Base-by-base conservation (phyloP, 2,113 vertebrate species). In the Peromyscus californicus region DNA sequence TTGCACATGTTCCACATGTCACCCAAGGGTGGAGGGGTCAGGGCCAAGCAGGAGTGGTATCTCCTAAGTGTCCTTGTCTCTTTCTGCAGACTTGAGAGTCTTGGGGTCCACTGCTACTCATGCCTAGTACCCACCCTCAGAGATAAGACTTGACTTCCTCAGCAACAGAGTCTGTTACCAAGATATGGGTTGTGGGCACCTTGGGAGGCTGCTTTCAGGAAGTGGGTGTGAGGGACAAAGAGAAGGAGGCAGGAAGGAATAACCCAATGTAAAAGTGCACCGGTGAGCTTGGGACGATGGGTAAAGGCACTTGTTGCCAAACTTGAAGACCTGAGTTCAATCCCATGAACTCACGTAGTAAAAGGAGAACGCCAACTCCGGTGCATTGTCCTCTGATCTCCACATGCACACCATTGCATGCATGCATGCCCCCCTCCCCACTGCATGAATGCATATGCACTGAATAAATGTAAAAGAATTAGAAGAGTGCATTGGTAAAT, bases 71-170 rank as follows among this genome's bases (percentile, higher is more conserved):
- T 22, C n/a, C 3, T 54, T 3, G 0, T 9, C 17, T 0, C 61
- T 0, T 54, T 78, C 82, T 9, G 0, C 0, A 59, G 75, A 26
- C 59, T 12, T 31, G 78, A 39, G 33, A 54, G 29, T 42, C n/a
- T n/a, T 4, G 5, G 59, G 10, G 3, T 36, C 26, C 0, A 1
- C 54, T 0, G 29, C 1, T 0, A 31, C 26, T 6, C 3, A 1
- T 29, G 1, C 2, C 12, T 29, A 74, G 93, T 48, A 31, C 42
- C n/a, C 84, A 39, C 29, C 15, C 10, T 45, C 79, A 8, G 67
- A 78, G 72, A 65, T 39, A 16, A 79, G 91, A 36, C 80, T 45
- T 48, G 17, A 29, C 85, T 89, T 10, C 57, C 69, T 75, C 69
- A 31, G 94, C 93, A 93, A 21, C 4, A 86, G 42, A 96, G 12